phyloP scores from a whole-genome alignment of 2,888 invertebrate genomes.

The Noctuana brunneofusca region DNA sequence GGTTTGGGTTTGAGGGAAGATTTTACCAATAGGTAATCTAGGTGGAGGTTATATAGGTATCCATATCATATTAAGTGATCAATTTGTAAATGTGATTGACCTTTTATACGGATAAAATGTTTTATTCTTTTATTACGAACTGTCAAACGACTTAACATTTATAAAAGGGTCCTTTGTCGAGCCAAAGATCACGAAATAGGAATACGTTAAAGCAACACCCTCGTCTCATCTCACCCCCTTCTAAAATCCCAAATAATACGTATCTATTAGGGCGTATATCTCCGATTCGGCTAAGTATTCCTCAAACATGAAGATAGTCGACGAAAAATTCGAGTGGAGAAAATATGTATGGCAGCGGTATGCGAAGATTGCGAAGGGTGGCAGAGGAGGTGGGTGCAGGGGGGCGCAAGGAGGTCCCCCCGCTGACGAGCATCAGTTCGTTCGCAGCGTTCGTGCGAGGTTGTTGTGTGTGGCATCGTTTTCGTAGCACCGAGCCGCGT shows the following conservation, averaged over 20 bases:
- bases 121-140: neutral
- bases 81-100: neutral
- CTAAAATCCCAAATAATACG: constrained; percentile 76
- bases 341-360: constrained; percentile 76
- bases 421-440: constrained; percentile 60
- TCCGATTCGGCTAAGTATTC: constrained; percentile 80
- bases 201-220: constrained; percentile 31
- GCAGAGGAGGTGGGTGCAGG: constrained; percentile 52
- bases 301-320: constrained; percentile 81
- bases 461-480: constrained; percentile 45
- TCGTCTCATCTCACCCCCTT: constrained; percentile 45
- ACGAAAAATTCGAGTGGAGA: constrained; percentile 81
- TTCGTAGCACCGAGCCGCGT: constrained; percentile 57
- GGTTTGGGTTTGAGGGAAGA: too few species aligned
- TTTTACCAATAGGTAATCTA: neutral
- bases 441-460: constrained; percentile 54
- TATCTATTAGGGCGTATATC: constrained; percentile 80
- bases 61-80: neutral
- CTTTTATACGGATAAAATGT: neutral
- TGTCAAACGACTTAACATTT: constrained; percentile 33
- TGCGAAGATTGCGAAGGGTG: constrained; percentile 64
- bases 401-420: constrained; percentile 56
- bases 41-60: neutral
- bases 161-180: constrained; percentile 25
- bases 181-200: constrained; percentile 28